Percentiles rank a stretch among this genome's conserved stretches.
Evolutionary conservation across 2,888 invertebrate genomes (phyloP).

Genomic region (Muschampia plurimacula): DNA sequence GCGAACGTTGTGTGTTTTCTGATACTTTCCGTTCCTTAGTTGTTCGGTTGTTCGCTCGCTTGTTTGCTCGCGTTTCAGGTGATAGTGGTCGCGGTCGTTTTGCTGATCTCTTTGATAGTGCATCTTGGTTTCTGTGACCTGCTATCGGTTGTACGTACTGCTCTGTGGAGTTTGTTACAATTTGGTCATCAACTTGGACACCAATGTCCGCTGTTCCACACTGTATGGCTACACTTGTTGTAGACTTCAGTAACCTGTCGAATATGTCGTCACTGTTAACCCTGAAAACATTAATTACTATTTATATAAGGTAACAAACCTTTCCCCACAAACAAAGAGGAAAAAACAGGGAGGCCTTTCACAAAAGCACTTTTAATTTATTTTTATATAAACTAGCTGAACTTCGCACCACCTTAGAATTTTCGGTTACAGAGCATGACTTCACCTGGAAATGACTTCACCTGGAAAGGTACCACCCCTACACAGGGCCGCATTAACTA

Average conservation of each 20-base stretch:
- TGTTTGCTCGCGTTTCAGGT: not conserved
- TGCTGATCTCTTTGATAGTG: not conserved
- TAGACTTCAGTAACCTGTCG: conserved; percentile 34
- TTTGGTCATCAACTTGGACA: conserved; percentile 4
- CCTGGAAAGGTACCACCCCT: too few species aligned
- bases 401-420: too few species aligned
- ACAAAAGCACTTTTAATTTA: too few species aligned
- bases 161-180: too few species aligned
- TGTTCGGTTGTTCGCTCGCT: not conserved
- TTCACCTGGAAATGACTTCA: too few species aligned
- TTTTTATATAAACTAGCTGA: too few species aligned
- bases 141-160: not conserved
- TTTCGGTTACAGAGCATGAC: too few species aligned
- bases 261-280: conserved; percentile 34
- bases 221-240: conserved; percentile 36
- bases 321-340: too few species aligned
- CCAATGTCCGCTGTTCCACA: conserved; percentile 19
- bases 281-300: conserved; percentile 43
- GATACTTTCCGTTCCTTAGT: not conserved
- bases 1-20: not conserved
- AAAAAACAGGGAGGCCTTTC: too few species aligned
- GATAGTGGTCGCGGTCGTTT: not conserved
- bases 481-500: too few species aligned
- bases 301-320: too few species aligned
- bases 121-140: not conserved